These are phyloP conservation scores for Nasua narica DNA, from an alignment of 2,797 vertebrate genomes.

Conservation along the genomic window DNA sequence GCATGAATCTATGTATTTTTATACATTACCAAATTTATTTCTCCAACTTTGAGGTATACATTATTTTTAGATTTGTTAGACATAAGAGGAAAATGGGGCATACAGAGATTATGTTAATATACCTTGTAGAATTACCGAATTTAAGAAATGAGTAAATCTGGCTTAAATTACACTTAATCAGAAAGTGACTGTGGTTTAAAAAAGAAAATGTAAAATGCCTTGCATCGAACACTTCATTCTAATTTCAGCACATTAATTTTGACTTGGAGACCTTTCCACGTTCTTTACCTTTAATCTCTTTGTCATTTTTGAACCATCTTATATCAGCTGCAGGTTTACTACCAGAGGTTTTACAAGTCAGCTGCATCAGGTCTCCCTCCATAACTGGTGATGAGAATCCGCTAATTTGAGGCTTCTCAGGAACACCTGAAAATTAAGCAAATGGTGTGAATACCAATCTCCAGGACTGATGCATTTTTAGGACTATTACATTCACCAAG, in stretches of 20 bases:
- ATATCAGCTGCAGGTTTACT: slow-evolving; percentile 97
- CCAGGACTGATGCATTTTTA: not conserved
- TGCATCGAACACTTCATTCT: not conserved
- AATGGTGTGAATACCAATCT: not conserved
- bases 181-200: not conserved
- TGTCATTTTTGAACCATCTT: slow-evolving; percentile 97
- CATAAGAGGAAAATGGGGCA: not conserved
- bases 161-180: not conserved
- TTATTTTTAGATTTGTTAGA: not conserved
- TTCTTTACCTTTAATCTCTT: slow-evolving; percentile 96
- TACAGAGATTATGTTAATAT: not conserved
- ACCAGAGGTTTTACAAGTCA: slow-evolving; percentile 94
- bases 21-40: not conserved
- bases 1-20: not conserved
- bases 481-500: not conserved
- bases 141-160: not conserved
- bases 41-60: not conserved
- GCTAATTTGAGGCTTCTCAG: slow-evolving; percentile 94
- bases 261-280: not conserved
- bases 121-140: not conserved
- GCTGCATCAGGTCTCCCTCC: slow-evolving; percentile 94
- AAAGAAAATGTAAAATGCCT: slow-evolving; percentile 2
- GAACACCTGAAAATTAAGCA: slow-evolving; percentile 88
- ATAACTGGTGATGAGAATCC: slow-evolving; percentile 95
- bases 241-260: not conserved